Conservation (phyloP, 2,797 vertebrate species). For the Crenichthys baileyi region DNA sequence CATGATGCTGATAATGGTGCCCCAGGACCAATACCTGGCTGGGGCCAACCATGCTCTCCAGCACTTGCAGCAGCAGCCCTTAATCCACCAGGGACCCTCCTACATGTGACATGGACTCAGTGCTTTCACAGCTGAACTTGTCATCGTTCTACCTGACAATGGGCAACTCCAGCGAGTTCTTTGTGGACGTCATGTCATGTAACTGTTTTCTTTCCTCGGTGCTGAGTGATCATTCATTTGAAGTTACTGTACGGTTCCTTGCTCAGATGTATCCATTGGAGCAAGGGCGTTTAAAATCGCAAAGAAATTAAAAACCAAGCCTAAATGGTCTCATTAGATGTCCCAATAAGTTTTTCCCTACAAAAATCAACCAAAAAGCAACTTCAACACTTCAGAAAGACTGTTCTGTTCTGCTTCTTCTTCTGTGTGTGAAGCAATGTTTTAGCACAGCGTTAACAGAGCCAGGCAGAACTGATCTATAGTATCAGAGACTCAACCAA, state of each 20-base stretch:
- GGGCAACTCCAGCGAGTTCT: slow-evolving; percentile 93
- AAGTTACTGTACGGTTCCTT: slow-evolving; percentile 42
- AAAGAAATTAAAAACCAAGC: slow-evolving; percentile 28
- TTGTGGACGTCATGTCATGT: slow-evolving; percentile 88
- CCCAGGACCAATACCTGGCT: slow-evolving; percentile 80
- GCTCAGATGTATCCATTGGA: slow-evolving; percentile 32
- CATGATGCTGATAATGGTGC: slow-evolving; percentile 91
- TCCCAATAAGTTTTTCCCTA: slow-evolving; percentile 11
- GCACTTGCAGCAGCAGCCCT: slow-evolving; percentile 70
- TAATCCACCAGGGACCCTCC: slow-evolving; percentile 80
- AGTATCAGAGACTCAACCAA: slow-evolving; percentile 18
- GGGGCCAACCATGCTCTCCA: slow-evolving; percentile 75
- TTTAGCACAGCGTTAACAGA: not conserved
- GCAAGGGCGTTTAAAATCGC: slow-evolving; percentile 53
- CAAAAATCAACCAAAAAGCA: not conserved
- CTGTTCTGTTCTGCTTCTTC: slow-evolving; percentile 1
- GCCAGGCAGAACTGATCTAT: not conserved
- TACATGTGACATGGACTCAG: slow-evolving; percentile 83
- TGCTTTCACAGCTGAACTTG: slow-evolving; percentile 89
- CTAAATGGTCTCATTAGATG: slow-evolving; percentile 15
- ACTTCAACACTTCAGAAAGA: slow-evolving; percentile 9
- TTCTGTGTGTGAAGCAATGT: not conserved
- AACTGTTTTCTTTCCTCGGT: slow-evolving; percentile 36
- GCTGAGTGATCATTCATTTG: slow-evolving; percentile 50
- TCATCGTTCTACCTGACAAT: slow-evolving; percentile 93